Evolutionary conservation across 1,140 invertebrate genomes (phyloP).

Genomic region (Dryas iulia): DNA sequence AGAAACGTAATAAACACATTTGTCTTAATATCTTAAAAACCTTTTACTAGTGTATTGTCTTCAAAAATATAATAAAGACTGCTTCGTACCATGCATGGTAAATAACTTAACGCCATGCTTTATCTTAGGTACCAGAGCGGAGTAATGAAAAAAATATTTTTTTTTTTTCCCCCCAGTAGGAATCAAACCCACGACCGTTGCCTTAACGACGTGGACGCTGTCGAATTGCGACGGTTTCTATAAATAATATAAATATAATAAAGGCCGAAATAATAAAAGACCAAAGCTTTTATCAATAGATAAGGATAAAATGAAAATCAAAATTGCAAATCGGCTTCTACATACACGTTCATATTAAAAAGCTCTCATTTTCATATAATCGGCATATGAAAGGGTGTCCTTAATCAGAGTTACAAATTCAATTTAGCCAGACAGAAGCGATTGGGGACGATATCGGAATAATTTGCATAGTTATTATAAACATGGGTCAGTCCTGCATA

Average conservation of each 20-base stretch:
- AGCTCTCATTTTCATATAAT: constrained; percentile 40
- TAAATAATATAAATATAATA: too few species aligned
- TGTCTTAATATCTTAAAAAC: constrained; percentile 8
- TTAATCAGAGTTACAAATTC: constrained; percentile 77
- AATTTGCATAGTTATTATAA: constrained; percentile 79
- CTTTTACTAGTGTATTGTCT: neutral
- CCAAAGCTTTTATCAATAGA: neutral
- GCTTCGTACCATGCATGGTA: too few species aligned
- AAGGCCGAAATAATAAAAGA: too few species aligned
- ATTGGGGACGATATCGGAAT: constrained; percentile 68
- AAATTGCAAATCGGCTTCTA: constrained; percentile 2
- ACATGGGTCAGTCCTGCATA: constrained; percentile 72
- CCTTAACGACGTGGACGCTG: too few species aligned
- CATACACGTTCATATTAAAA: constrained; percentile 1
- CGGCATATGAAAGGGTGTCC: constrained; percentile 59
- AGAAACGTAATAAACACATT: constrained; percentile 13
- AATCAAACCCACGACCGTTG: too few species aligned
- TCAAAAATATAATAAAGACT: neutral
- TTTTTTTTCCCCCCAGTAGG: too few species aligned
- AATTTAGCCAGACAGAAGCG: constrained; percentile 58
- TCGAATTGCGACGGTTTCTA: too few species aligned
- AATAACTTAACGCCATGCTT: too few species aligned
- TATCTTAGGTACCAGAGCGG: too few species aligned
- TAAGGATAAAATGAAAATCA: neutral
- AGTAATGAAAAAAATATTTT: too few species aligned